Evolutionary conservation across 2,888 invertebrate genomes (phyloP), one percentile per base, ranked within the genome.

Genomic region (Carterocephalus palaemon): DNA sequence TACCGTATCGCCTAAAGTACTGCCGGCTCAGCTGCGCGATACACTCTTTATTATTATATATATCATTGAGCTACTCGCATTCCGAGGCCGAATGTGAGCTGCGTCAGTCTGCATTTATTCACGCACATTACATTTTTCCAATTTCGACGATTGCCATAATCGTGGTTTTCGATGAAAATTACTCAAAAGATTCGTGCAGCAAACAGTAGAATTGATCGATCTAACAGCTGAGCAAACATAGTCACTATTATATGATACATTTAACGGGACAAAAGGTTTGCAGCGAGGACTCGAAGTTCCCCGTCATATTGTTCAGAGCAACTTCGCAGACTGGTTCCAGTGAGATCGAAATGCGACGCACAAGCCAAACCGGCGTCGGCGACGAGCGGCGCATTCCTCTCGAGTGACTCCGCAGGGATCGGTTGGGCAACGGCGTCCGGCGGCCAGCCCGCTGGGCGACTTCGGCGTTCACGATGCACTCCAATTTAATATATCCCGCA

Each of bases 1-100:
- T 61, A 60, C 12, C 42, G 41, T 67, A 68, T 67, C 70, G 41
- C 46, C 41, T 56, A 54, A 64, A 56, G 51, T 53, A 49, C 45
- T 55, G 48, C 45, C 56, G 52, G 53, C 49, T 52, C 57, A 57
- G 53, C 48, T 51, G 28, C 45, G 49, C 40, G 51, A 52, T 52
- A 49, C 36, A 41, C 38, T 48, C 29, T 34, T 29, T 37, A 32
- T 26, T 29, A 2, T 5, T 13, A 19, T 28, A 15, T 28, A 38
- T 38, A 20, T 38, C 12, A 24, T 37, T 16, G 24, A n/a, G 26
- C 5, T 7, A 19, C n/a, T 16, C 20, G 28, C 34, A 6, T n/a
- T 26, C 2, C 36, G 36, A 43, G 36, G 36, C 24, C 38, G 24
- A 10, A 28, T 15, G 23, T 36, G 16, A 36, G 17, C 10, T 8